Base-by-base conservation (phyloP, 2,888 invertebrate genomes). In the Dasypogon diadema region DNA sequence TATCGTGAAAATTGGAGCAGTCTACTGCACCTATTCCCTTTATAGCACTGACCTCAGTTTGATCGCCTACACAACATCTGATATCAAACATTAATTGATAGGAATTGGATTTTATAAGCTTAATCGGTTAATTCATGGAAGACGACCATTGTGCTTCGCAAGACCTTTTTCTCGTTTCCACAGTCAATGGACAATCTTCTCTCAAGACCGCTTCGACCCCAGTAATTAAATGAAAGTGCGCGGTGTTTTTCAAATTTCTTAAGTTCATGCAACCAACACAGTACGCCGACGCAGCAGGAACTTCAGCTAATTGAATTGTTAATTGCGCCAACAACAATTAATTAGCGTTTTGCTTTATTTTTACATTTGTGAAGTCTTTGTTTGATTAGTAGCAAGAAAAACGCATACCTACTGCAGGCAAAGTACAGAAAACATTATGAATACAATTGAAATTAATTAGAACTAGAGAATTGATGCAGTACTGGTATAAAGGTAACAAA, bases 101-200 rank as follows among this genome's bases (percentile, higher is more conserved):
- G 54, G 70, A 70, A 70, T 70, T 70, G 70, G 70, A 54, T 70
- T 70, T 70, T 70, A 70, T 70, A 51, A 30, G 70, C 70, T 70
- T 70, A 70, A 70, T 70, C 70, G 70, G 21, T 60, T 60, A 60
- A 60, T 60, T 60, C 60, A 60, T 34, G 14, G n/a, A 21, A 37
- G 21, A 34, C 18, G 10, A 37, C 60, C 18, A 16, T n/a, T n/a
- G n/a, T n/a, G n/a, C 60, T 34, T 18, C 16, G 18, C 37, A n/a
- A 37, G 60, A 37, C 60, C 2, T n/a, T 10, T 30, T 1, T 12
- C 4, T 46, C 21, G 24, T 18, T 18, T 48, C 12, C 48, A 34
- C 46, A 48, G 46, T 65, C 24, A n/a, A 48, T 46, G 22, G 48
- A 48, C 48, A 65, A 22, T 65, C 24, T 21, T 46, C 65, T 65